A percentile compares a stretch with the other conserved stretches of the same genome.
Conservation (phyloP, 2,888 invertebrate genomes). For the Epirrhoe tristata region DNA sequence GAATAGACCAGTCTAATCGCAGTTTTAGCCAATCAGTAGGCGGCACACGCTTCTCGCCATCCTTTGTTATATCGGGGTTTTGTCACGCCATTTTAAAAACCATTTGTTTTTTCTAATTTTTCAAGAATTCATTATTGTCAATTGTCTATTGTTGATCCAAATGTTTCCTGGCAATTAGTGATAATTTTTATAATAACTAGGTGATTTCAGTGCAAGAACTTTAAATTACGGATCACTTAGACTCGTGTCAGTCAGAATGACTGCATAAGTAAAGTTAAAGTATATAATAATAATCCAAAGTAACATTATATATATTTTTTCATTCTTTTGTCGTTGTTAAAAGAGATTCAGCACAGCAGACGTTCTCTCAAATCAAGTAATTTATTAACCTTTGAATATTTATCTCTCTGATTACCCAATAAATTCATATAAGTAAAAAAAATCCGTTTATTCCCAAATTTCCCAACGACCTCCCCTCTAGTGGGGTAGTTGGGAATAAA, state of each 20-base stretch:
- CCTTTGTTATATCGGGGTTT: constrained; percentile 68
- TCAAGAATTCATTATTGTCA: constrained; percentile 27
- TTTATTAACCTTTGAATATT: background rate
- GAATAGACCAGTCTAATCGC: constrained; percentile 78
- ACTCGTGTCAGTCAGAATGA: too few species aligned
- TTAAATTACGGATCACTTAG: background rate
- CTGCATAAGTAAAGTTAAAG: too few species aligned
- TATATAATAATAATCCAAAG: too few species aligned
- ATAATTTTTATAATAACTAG: constrained; percentile 5
- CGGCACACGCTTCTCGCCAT: constrained; percentile 63
- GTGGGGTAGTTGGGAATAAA: too few species aligned
- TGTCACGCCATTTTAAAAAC: constrained; percentile 64
- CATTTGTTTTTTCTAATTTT: constrained; percentile 53
- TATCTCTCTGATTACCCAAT: too few species aligned
- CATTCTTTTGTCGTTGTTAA: too few species aligned
- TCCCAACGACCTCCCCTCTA: too few species aligned
- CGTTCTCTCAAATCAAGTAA: too few species aligned
- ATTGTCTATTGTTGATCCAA: constrained; percentile 33
- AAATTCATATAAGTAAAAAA: too few species aligned
- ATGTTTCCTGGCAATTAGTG: constrained; percentile 21
- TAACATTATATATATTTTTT: too few species aligned
- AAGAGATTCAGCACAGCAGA: too few species aligned
- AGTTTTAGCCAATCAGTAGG: constrained; percentile 81
- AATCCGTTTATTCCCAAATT: too few species aligned
- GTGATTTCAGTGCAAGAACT: background rate